Percentiles rank a stretch among this genome's conserved stretches.
These are phyloP conservation scores for Phaonia tiefii DNA, from an alignment of 2,888 invertebrate genomes.

Conservation along the genomic window DNA sequence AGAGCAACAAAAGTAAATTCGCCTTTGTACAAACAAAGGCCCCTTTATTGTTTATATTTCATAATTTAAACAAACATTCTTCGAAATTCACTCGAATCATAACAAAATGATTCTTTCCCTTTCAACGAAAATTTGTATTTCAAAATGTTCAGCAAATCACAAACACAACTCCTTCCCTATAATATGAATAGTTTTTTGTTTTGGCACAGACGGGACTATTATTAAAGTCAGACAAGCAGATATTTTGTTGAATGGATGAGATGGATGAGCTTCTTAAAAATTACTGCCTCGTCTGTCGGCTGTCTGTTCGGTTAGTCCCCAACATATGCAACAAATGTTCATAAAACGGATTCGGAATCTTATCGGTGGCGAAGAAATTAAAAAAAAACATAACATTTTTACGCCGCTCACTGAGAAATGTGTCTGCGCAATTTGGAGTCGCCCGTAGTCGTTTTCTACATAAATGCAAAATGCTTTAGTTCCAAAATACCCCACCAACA, in stretches of 20 bases:
- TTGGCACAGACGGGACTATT: no score
- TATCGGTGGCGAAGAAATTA: slow-evolving; percentile 5
- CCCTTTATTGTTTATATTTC: slow-evolving; percentile 61
- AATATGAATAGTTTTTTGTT: no score
- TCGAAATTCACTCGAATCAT: neutral
- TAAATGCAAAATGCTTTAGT: neutral
- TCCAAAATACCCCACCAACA: neutral
- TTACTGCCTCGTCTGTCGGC: neutral
- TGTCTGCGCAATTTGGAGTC: slow-evolving; percentile 20
- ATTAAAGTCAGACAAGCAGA: no score
- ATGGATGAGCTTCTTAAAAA: no score
- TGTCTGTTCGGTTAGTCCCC: no score
- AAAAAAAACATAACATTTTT: neutral
- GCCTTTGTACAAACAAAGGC: slow-evolving; percentile 30
- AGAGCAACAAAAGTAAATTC: neutral
- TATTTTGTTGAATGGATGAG: no score
- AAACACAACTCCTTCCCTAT: no score
- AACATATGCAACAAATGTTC: neutral
- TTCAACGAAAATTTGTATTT: no score
- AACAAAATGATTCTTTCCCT: no score
- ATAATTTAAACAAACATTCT: slow-evolving; percentile 60
- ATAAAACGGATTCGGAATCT: neutral
- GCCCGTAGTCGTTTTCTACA: slow-evolving; percentile 1
- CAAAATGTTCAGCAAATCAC: no score
- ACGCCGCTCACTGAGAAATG: neutral